phyloP scores from a whole-genome alignment of 2,113 vertebrate species.

The Scortum barcoo region DNA sequence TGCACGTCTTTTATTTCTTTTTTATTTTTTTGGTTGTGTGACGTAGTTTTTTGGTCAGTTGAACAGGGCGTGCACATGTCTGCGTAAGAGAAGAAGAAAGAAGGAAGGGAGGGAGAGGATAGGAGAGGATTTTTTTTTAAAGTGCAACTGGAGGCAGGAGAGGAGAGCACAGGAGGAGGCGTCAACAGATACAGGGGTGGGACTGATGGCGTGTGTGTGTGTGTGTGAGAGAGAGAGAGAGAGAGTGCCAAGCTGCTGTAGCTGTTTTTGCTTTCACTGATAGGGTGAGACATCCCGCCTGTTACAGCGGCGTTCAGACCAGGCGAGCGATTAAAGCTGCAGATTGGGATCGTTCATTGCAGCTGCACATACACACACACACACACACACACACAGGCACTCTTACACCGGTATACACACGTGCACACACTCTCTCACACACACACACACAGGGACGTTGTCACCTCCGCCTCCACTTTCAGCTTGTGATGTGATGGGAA shows the following conservation, averaged over 20 bases:
- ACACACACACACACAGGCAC: slow-evolving; percentile 22
- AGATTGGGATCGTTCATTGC: slow-evolving; percentile 50
- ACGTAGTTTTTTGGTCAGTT: slow-evolving; percentile 25
- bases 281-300: slow-evolving; percentile 40
- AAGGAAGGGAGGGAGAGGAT: slow-evolving; percentile 18
- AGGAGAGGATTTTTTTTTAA: no score
- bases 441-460: neutral
- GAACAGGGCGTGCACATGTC: slow-evolving; percentile 20
- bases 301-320: slow-evolving; percentile 32
- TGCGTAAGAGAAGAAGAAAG: slow-evolving; percentile 17
- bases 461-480: slow-evolving; percentile 48
- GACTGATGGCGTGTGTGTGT: slow-evolving; percentile 16
- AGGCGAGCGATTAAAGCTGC: slow-evolving; percentile 54
- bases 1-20: neutral
- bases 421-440: neutral
- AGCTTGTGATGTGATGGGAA: slow-evolving; percentile 61
- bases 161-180: slow-evolving; percentile 26
- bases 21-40: slow-evolving; percentile 16
- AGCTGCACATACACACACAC: slow-evolving; percentile 30
- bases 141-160: slow-evolving; percentile 25
- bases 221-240: neutral
- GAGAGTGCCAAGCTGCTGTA: slow-evolving; percentile 30
- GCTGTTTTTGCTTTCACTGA: slow-evolving; percentile 36
- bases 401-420: slow-evolving; percentile 11
- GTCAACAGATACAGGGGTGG: slow-evolving; percentile 33